phyloP scores from a whole-genome alignment of 1,140 invertebrate genomes.

The Papilio helenus region DNA sequence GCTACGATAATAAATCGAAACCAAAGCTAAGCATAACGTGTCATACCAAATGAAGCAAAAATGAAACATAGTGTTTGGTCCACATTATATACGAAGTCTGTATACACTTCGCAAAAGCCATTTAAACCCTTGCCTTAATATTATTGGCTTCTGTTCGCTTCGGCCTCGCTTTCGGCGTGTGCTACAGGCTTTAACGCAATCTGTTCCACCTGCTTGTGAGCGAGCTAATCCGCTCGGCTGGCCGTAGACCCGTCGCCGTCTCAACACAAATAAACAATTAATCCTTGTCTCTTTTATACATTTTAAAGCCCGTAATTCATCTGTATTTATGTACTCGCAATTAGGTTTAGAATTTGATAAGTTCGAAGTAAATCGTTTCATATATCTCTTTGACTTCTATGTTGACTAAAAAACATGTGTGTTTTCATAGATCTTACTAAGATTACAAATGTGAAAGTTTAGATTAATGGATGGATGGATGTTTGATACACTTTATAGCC shows the following conservation, averaged over 20 bases:
- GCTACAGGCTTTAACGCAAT: background rate
- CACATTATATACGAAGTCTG: background rate
- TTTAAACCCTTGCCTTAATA: background rate
- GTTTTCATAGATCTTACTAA: no score
- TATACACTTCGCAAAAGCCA: background rate
- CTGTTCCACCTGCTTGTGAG: background rate
- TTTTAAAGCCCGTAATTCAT: background rate
- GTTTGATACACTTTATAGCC: no score
- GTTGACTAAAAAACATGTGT: no score
- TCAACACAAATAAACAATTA: slow-evolving; percentile 2
- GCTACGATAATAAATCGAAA: background rate
- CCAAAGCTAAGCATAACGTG: background rate
- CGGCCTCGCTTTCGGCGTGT: background rate
- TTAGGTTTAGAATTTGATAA: background rate
- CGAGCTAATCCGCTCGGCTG: background rate
- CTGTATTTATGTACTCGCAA: background rate
- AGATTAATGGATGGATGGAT: no score
- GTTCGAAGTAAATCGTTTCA: background rate
- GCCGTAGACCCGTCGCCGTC: background rate
- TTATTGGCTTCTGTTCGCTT: background rate
- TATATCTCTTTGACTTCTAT: no score
- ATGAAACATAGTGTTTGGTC: no score
- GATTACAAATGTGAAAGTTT: no score
- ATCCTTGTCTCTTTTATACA: slow-evolving; percentile 5
- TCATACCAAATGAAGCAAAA: background rate